Evolutionary conservation across 1,140 invertebrate species (phyloP).

Genomic region (Littorina saxatilis): DNA sequence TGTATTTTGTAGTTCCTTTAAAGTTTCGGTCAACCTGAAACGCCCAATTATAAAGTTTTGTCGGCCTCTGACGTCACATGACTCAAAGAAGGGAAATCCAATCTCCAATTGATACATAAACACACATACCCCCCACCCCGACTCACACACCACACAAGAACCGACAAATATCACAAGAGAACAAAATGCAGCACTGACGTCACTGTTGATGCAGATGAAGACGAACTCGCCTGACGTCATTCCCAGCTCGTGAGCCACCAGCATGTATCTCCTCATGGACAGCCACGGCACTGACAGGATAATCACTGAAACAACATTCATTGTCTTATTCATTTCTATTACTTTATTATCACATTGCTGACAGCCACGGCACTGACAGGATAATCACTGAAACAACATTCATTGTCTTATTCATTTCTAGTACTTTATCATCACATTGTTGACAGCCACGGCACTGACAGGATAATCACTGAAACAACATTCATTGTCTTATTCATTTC

Average conservation of each 20-base stretch:
- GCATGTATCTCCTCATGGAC: slow-evolving; percentile 89
- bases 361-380: slow-evolving; percentile 85
- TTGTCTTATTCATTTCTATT: too few relatives aligned
- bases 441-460: slow-evolving; percentile 85
- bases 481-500: too few relatives aligned
- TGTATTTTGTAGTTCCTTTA: too few relatives aligned
- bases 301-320: slow-evolving; percentile 85
- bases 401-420: too few relatives aligned
- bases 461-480: slow-evolving; percentile 86
- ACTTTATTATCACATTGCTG: slow-evolving; percentile 90
- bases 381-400: slow-evolving; percentile 88
- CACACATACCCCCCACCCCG: too few relatives aligned
- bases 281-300: slow-evolving; percentile 87
- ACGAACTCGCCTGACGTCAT: slow-evolving; percentile 93
- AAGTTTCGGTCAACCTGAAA: too few relatives aligned
- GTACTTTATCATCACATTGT: slow-evolving; percentile 93
- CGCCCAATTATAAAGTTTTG: too few relatives aligned
- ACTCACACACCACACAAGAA: too few relatives aligned
- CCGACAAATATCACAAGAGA: too few relatives aligned
- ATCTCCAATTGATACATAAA: too few relatives aligned
- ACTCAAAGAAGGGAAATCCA: too few relatives aligned
- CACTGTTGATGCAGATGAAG: slow-evolving; percentile 88
- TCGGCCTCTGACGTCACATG: too few relatives aligned
- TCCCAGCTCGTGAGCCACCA: slow-evolving; percentile 88
- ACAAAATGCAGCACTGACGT: slow-evolving; percentile 56